Conservation (phyloP, 2,797 vertebrate species). For the Staurois parvus region DNA sequence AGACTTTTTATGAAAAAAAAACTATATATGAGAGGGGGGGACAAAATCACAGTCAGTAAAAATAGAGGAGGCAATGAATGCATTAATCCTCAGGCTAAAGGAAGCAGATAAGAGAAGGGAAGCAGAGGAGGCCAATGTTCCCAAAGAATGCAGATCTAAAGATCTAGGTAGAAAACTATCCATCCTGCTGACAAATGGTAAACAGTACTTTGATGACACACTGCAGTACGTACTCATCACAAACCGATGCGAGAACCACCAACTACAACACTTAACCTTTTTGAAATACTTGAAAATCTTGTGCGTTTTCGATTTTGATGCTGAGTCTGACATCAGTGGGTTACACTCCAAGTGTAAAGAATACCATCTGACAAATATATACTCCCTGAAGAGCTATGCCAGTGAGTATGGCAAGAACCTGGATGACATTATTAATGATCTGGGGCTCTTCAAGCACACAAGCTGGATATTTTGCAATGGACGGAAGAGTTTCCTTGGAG, state of each 20-base stretch:
- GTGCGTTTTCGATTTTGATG: constrained; percentile 86
- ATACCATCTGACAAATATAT: constrained; percentile 75
- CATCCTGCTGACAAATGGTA: constrained; percentile 78
- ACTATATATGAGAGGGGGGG: constrained; percentile 73
- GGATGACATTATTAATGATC: constrained; percentile 68
- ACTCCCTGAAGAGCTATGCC: constrained; percentile 79
- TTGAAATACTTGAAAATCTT: constrained; percentile 82
- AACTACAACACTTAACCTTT: constrained; percentile 77
- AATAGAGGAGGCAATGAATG: not conserved
- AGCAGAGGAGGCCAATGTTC: constrained; percentile 78
- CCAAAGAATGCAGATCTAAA: constrained; percentile 58
- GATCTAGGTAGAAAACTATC: constrained; percentile 80
- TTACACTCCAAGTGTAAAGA: constrained; percentile 78
- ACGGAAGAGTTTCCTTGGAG: constrained; percentile 77
- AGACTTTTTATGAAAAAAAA: constrained; percentile 74
- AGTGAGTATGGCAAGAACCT: constrained; percentile 67
- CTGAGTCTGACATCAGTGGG: constrained; percentile 80
- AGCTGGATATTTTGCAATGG: constrained; percentile 90
- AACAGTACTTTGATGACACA: constrained; percentile 79
- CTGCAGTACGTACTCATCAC: constrained; percentile 83
- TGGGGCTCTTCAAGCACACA: constrained; percentile 80
- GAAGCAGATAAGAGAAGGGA: constrained; percentile 75
- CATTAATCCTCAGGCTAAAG: constrained; percentile 72
- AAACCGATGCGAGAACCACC: constrained; percentile 75
- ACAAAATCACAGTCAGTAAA: constrained; percentile 80